Percentiles rank a stretch among this genome's conserved stretches.
Conservation (phyloP, 2,113 vertebrate genomes). For the Leucopternis melanops region DNA sequence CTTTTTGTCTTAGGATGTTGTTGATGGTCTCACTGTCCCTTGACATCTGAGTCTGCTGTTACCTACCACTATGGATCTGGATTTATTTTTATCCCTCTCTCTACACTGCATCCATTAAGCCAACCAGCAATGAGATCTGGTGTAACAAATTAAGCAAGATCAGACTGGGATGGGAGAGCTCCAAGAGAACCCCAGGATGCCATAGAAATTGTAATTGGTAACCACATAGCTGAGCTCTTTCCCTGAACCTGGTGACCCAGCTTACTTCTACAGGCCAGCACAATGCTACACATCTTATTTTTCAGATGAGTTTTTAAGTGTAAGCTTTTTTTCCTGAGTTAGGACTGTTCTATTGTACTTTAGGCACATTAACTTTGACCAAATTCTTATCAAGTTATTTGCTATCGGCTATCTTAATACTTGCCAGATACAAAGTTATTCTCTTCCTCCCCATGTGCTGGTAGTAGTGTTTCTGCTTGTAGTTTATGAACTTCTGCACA, state of each 20-base stretch:
- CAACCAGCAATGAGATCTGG: background rate
- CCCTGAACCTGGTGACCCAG: background rate
- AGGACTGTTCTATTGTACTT: background rate
- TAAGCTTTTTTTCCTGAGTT: background rate
- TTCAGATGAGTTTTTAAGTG: background rate
- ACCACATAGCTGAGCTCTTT: background rate
- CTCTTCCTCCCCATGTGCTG: background rate
- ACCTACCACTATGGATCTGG: background rate
- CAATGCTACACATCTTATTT: background rate
- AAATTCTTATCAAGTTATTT: background rate
- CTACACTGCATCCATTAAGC: background rate
- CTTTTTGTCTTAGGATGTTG: constrained; percentile 1
- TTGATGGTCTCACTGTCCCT: constrained; percentile 11
- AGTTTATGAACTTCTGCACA: background rate
- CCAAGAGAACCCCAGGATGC: background rate
- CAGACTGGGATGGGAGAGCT: background rate
- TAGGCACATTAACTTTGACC: background rate
- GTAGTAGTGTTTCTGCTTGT: background rate
- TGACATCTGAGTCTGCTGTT: constrained; percentile 4
- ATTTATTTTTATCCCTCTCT: background rate
- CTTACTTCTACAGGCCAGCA: background rate
- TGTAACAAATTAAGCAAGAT: background rate
- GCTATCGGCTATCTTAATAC: background rate
- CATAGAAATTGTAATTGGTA: background rate
- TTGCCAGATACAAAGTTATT: background rate